These are phyloP conservation scores for Goniozus legneri DNA, from an alignment of 1,140 invertebrate genomes.

Conservation along the genomic window DNA sequence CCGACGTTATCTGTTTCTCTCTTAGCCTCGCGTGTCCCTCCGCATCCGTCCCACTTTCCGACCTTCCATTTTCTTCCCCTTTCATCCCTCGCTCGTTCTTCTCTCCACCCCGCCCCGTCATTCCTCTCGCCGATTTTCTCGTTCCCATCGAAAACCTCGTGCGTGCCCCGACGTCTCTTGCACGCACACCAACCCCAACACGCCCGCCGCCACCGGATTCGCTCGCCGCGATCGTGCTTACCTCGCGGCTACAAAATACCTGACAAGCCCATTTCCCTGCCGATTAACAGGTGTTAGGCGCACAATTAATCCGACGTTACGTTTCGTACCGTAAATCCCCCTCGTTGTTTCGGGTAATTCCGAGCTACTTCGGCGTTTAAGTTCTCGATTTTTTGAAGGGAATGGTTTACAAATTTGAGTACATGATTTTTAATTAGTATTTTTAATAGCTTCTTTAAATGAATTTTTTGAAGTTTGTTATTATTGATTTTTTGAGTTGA, in stretches of 20 bases:
- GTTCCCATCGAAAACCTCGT: slow-evolving; percentile 18
- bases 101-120: neutral
- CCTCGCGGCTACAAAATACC: slow-evolving; percentile 37
- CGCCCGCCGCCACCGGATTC: no score
- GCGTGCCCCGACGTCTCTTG: slow-evolving; percentile 31
- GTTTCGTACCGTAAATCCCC: no score
- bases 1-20: neutral
- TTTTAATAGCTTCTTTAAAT: no score
- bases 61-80: neutral
- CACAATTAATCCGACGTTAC: slow-evolving; percentile 40
- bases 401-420: no score
- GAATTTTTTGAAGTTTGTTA: no score
- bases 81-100: slow-evolving; percentile 10
- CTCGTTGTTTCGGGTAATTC: no score
- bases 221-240: no score
- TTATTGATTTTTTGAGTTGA: no score
- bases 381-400: no score
- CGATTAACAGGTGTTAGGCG: slow-evolving; percentile 42
- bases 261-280: slow-evolving; percentile 32
- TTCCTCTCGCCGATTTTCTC: slow-evolving; percentile 12
- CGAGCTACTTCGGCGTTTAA: no score
- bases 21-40: neutral
- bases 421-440: no score
- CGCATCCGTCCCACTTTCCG: neutral
- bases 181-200: slow-evolving; percentile 27